Evolutionary conservation across 1,140 invertebrate genomes (phyloP).

Genomic region (Drosophila pseudoananassae): DNA sequence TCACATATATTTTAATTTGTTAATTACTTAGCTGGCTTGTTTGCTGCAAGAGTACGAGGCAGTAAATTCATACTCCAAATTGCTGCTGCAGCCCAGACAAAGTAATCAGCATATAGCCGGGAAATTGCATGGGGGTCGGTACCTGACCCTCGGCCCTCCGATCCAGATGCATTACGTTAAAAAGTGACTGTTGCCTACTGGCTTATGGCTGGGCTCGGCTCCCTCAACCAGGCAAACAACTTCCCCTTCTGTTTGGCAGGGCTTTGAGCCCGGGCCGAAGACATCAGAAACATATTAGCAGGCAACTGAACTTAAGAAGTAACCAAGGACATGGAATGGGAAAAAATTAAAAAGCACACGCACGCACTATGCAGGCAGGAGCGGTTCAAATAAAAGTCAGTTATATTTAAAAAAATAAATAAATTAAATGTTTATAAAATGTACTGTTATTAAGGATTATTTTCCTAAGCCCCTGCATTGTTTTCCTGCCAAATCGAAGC

Average conservation of each 20-base stretch:
- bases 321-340: slow-evolving; percentile 7
- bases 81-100: slow-evolving; percentile 41
- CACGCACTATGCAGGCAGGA: slow-evolving; percentile 33
- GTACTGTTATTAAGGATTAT: background rate
- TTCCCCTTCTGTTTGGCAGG: slow-evolving; percentile 1
- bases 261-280: slow-evolving; percentile 20
- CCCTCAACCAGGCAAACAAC: background rate
- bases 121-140: background rate
- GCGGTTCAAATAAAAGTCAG: slow-evolving; percentile 19
- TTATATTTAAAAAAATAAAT: no score
- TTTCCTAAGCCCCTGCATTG: background rate
- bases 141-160: slow-evolving; percentile 1
- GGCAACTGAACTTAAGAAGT: slow-evolving; percentile 46
- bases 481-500: background rate
- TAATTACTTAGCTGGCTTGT: slow-evolving; percentile 71
- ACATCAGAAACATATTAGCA: slow-evolving; percentile 79
- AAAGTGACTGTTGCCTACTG: slow-evolving; percentile 38
- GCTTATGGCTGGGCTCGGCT: background rate
- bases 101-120: slow-evolving; percentile 66
- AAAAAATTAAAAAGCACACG: slow-evolving; percentile 27
- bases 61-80: slow-evolving; percentile 65
- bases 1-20: slow-evolving; percentile 76
- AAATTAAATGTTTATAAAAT: background rate
- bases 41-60: slow-evolving; percentile 22
- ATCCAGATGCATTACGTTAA: slow-evolving; percentile 38